Percentiles rank a stretch among this genome's conserved stretches.
Conservation (phyloP, 2,888 invertebrate species). For the Ptilodon capucinus region DNA sequence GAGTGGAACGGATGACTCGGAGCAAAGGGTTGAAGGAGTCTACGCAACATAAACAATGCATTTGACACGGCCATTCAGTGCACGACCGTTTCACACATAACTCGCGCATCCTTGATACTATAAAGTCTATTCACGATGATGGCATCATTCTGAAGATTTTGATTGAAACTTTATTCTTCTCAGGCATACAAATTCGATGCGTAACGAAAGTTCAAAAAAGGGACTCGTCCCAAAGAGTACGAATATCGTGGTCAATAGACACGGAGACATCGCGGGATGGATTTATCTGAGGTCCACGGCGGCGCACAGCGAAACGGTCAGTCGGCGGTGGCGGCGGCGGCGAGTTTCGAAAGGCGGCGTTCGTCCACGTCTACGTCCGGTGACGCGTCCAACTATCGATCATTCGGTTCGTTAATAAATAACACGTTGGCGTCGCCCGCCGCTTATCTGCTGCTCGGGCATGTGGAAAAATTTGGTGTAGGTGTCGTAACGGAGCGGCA, state of each 20-base stretch:
- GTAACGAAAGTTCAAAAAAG: slow-evolving; percentile 25
- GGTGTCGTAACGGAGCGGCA: slow-evolving; percentile 80
- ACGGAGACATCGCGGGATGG: slow-evolving; percentile 56
- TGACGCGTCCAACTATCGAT: slow-evolving; percentile 82
- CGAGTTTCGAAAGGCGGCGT: slow-evolving; percentile 75
- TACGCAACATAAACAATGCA: slow-evolving; percentile 69
- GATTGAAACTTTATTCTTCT: background rate
- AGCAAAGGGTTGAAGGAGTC: slow-evolving; percentile 73
- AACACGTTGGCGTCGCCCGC: slow-evolving; percentile 78
- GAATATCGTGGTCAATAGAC: slow-evolving; percentile 49
- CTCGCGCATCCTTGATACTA: slow-evolving; percentile 16
- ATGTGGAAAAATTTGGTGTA: slow-evolving; percentile 82
- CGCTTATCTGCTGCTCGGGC: slow-evolving; percentile 81
- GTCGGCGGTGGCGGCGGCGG: slow-evolving; percentile 54
- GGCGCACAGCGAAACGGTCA: slow-evolving; percentile 45
- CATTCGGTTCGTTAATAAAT: slow-evolving; percentile 83
- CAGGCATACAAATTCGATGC: slow-evolving; percentile 9
- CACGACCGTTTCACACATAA: slow-evolving; percentile 56
- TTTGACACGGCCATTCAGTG: slow-evolving; percentile 65
- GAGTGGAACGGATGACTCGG: slow-evolving; percentile 75
- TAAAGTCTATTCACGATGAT: background rate
- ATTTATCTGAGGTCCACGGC: slow-evolving; percentile 52
- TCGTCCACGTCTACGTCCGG: slow-evolving; percentile 73
- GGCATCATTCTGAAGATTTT: background rate
- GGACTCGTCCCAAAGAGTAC: slow-evolving; percentile 36